These are phyloP conservation scores for Cervus canadensis DNA, from an alignment of 2,113 vertebrate species.

Conservation along the genomic window DNA sequence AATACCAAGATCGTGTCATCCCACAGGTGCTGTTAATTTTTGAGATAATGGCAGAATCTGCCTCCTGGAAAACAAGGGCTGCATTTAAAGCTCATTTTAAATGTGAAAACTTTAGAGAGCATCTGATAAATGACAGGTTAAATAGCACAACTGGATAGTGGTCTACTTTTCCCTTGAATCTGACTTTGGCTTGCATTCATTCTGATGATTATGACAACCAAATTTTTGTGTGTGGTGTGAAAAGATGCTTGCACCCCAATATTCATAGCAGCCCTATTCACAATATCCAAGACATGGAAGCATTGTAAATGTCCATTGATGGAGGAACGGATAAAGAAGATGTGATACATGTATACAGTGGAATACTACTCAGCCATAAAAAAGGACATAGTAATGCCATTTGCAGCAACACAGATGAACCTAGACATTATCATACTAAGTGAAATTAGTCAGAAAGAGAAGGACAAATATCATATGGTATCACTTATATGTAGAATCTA, in stretches of 20 bases:
- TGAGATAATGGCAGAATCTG: background rate
- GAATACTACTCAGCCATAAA: background rate
- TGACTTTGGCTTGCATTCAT: background rate
- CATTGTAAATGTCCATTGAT: background rate
- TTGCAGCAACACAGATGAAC: background rate
- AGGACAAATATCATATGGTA: background rate
- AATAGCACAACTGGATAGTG: fast-evolving
- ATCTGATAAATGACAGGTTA: fast-evolving
- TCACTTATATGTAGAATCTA: background rate
- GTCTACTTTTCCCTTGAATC: background rate
- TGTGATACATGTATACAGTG: background rate
- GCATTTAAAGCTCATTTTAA: background rate
- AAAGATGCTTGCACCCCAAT: background rate
- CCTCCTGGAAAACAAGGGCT: background rate
- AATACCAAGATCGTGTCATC: fast-evolving
- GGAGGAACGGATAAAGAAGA: background rate
- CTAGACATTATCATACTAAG: background rate
- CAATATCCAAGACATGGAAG: background rate
- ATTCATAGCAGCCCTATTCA: background rate
- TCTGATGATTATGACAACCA: background rate
- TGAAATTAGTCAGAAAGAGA: background rate
- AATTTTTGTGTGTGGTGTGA: background rate
- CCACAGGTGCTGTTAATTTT: background rate
- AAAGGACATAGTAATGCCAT: background rate
- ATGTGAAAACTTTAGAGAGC: fast-evolving